Evolutionary conservation across 1,140 invertebrate species (phyloP).

Genomic region (Drosophila asahinai): DNA sequence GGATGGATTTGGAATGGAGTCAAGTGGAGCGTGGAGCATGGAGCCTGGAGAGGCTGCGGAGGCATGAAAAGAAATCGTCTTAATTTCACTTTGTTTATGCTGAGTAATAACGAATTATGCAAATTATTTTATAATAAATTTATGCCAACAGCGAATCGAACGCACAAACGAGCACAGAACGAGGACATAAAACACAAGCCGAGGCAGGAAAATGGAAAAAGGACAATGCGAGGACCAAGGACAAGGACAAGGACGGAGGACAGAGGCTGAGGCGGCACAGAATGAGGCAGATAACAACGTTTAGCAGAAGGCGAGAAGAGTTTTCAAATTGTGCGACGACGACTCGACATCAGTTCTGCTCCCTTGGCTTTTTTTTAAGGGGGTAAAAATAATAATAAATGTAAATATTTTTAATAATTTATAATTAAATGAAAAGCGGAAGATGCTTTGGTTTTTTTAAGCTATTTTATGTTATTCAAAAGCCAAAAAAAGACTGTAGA

Average conservation of each 20-base stretch:
- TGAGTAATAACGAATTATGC: slow-evolving; percentile 84
- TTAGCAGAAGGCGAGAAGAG: slow-evolving; percentile 72
- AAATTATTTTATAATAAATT: slow-evolving; percentile 84
- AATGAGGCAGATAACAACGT: slow-evolving; percentile 73
- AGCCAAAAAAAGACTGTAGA: too few relatives aligned
- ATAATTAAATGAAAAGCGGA: neutral
- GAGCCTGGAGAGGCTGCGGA: slow-evolving; percentile 31
- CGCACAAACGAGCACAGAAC: slow-evolving; percentile 73
- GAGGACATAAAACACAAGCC: slow-evolving; percentile 68
- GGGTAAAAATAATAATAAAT: neutral
- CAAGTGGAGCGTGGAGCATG: slow-evolving; percentile 6
- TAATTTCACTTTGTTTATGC: slow-evolving; percentile 84
- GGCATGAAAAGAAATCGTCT: slow-evolving; percentile 77
- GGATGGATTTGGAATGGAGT: slow-evolving; percentile 22
- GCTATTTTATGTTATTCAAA: neutral
- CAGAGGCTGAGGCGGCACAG: neutral
- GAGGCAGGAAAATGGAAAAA: slow-evolving; percentile 18
- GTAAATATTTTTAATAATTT: neutral
- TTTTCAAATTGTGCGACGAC: slow-evolving; percentile 30
- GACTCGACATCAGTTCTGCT: slow-evolving; percentile 2
- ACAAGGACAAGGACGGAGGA: slow-evolving; percentile 10
- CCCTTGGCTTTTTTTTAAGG: neutral
- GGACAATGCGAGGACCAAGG: neutral
- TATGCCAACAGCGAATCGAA: slow-evolving; percentile 75
- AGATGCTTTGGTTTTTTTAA: neutral